A percentile compares a stretch with the other conserved stretches of the same genome.
phyloP scores from a whole-genome alignment of 2,113 vertebrate species.

The Tylochromis polylepis region DNA sequence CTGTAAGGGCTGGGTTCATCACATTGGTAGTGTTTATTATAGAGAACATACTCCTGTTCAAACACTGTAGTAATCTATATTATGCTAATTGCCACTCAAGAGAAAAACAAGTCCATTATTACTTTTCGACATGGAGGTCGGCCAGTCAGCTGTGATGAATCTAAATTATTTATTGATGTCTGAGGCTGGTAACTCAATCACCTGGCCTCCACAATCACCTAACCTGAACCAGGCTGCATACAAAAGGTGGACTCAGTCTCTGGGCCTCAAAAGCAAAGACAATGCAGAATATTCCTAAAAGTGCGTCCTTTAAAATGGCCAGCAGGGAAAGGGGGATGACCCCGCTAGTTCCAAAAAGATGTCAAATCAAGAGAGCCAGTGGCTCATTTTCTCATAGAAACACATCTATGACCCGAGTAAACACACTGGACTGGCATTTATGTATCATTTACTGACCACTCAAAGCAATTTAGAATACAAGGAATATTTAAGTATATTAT shows the following conservation, averaged over 20 bases:
- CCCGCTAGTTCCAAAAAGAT: neutral
- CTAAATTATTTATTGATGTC: neutral
- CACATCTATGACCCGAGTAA: no score
- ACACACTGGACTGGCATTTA: neutral
- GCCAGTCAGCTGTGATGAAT: neutral
- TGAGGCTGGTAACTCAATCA: neutral
- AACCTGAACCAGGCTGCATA: neutral
- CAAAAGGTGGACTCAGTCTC: neutral
- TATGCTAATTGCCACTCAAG: neutral
- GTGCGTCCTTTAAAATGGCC: neutral
- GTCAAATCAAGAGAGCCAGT: neutral
- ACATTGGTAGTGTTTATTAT: neutral
- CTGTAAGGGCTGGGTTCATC: neutral
- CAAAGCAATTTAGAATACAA: no score
- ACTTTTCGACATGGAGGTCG: neutral
- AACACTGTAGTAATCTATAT: neutral
- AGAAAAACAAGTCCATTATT: neutral
- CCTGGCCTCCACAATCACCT: neutral
- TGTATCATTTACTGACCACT: neutral
- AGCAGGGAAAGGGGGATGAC: neutral
- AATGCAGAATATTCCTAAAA: neutral
- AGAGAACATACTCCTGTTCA: neutral
- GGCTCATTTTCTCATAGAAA: neutral
- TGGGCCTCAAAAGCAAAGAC: neutral
- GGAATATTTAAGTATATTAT: neutral